phyloP scores from a whole-genome alignment of 2,888 invertebrate species.

The Alsophila aescularia region DNA sequence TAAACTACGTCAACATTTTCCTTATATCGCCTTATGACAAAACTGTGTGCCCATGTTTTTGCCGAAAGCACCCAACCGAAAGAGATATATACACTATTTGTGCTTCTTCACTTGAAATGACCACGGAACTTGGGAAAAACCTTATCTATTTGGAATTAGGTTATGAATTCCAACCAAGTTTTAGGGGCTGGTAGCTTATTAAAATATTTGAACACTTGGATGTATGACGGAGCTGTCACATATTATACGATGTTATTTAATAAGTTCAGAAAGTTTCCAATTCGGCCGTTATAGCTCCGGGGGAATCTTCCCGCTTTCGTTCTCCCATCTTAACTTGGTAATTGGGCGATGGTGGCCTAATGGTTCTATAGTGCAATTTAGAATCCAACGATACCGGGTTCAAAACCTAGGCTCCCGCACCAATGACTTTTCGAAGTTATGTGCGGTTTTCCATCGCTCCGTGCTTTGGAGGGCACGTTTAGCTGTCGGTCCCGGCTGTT shows the following conservation, averaged over 20 bases:
- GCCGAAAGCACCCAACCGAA: constrained; percentile 51
- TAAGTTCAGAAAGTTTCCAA: constrained; percentile 51
- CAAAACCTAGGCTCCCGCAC: too few species aligned
- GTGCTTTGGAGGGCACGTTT: too few species aligned
- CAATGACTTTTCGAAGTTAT: too few species aligned
- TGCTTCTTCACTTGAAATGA: constrained; percentile 54
- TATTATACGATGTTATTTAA: constrained; percentile 52
- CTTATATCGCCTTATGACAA: constrained; percentile 56
- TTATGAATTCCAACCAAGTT: constrained; percentile 52
- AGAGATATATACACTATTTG: constrained; percentile 53
- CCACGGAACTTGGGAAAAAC: constrained; percentile 49
- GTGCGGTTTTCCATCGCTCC: too few species aligned
- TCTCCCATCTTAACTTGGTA: constrained; percentile 28
- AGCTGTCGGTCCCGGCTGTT: too few species aligned
- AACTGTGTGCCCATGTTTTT: constrained; percentile 66
- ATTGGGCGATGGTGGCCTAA: too few species aligned
- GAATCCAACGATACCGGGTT: too few species aligned
- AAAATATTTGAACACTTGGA: constrained; percentile 36
- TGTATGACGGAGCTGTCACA: constrained; percentile 47
- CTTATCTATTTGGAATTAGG: constrained; percentile 56
- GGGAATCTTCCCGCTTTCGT: constrained; percentile 22
- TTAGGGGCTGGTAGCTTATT: constrained; percentile 43
- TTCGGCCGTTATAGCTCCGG: constrained; percentile 28
- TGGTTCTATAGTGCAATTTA: too few species aligned
- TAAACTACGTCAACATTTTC: constrained; percentile 48